These are phyloP conservation scores for Halcyon badia DNA, from an alignment of 2,797 vertebrate species.

Conservation along the genomic window DNA sequence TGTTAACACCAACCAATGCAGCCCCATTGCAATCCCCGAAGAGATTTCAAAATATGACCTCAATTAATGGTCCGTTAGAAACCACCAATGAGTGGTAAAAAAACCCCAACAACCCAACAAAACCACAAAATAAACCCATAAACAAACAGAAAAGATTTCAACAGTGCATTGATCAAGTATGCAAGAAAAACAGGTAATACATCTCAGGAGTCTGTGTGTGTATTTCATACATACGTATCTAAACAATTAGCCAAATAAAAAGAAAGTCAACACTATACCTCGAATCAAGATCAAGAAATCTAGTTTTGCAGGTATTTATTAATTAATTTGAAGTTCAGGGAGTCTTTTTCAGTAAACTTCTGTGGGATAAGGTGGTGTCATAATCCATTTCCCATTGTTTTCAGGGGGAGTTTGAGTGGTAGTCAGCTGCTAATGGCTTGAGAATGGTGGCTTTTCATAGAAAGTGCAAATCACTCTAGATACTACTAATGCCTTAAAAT, in stretches of 20 bases:
- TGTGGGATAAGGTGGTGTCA: background rate
- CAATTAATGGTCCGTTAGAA: background rate
- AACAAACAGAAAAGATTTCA: background rate
- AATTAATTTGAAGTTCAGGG: background rate
- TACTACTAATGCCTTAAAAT: background rate
- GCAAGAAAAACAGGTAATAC: accelerated
- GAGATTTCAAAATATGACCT: background rate
- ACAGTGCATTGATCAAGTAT: background rate
- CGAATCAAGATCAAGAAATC: background rate
- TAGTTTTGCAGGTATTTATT: background rate
- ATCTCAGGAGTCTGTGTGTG: background rate
- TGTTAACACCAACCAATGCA: background rate
- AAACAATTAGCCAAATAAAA: background rate
- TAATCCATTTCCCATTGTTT: background rate
- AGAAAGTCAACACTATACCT: background rate
- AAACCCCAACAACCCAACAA: background rate
- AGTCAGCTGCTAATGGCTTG: background rate
- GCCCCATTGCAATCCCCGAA: background rate
- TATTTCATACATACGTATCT: accelerated
- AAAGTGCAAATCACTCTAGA: background rate
- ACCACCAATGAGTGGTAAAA: background rate
- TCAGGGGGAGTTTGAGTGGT: background rate
- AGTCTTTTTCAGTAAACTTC: background rate
- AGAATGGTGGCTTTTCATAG: background rate
- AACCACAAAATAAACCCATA: background rate